Base-by-base conservation (phyloP, 2,888 invertebrate genomes). In the Hypomecis punctinalis region DNA sequence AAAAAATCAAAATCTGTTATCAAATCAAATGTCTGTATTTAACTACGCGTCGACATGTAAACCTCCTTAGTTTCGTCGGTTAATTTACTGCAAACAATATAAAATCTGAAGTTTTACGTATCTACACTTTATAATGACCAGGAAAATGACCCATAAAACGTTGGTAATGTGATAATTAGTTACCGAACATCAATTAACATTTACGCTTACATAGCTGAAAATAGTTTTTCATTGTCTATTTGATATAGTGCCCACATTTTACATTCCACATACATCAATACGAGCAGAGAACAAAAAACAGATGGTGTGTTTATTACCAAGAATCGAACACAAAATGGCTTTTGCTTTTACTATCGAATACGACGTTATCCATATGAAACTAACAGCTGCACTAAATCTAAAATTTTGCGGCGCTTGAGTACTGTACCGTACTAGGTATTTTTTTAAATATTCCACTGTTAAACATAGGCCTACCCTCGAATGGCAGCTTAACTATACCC, bases 241-340 rank as follows among this genome's bases (percentile, higher is more conserved):
- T 23, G 39, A 61, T n/a, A 42, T 6, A 9, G 7, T 40, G 33
- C 36, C 39, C 52, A 7, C 54, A 42, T 61, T 23, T 61, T 53
- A 54, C 48, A 5, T 40, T 9, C 11, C 11, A 11, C 40, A 33
- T 11, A 9, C 40, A 33, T 11, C 9, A 43, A 39, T 36, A 42
- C 37, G 36, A 46, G 58, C n/a, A 33, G 40, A 11, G 46, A 61
- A 65, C 61, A 61, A 62, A 67, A 49, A 64, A 47, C 67, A 64
- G 67, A 61, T 67, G 67, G 61, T 60, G 54, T 40, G 54, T 66
- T 57, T 64, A 63, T 63, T 63, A 46, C 55, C 48, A 43, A 33
- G 55, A 61, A 43, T n/a, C 56, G 63, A 53, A 66, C 71, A 73
- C 42, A 57, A 56, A 68, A 68, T 68, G 37, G 66, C 65, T 71